Evolutionary conservation across 2,113 vertebrate species (phyloP), one percentile per base, ranked within the genome.

Genomic region (Bostrychus sinensis): DNA sequence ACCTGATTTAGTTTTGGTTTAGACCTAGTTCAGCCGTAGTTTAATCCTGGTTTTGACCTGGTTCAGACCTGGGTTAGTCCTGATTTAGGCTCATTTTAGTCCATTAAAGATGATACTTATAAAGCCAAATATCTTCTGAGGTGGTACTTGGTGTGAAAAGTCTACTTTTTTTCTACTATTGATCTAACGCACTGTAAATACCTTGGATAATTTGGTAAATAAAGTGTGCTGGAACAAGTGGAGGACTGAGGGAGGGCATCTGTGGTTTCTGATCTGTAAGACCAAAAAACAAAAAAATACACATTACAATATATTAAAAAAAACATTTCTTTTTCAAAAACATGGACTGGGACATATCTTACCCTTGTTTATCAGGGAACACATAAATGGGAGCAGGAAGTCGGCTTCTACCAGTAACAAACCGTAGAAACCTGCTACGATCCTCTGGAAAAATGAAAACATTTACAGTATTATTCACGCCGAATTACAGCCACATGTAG

Each of bases 371-470:
- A 85, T 98, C 96, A 10, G 97, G 95, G 50, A 94, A 98, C 78
- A 99, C 93, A 65, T 95, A 99, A 83, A 99, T 98, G 0, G 95
- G 95, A 0, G 96, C 96, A 7, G 97, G 97, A 76, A 99, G 96
- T 45, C 97, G 96, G 88, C 96, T 99, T 70, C 97, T 94, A 55
- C 97, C 97, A 0, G 96, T 98, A 67, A 99, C 96, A 88, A 99
- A 99, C 80, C 97, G 94, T 70, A 99, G 90, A 89, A 99, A 98
- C 58, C 97, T 93, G 86, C 97, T 98, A 32, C 97, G 96, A 85
- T 99, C 97, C 96, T 98, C 96, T 99, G 86, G 57, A 76, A 80
- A 51, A 7, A 55, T 46, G 46, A 51, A 77, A 10, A 59, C 7
- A 9, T 9, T 42, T 37, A 43, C 19, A 55, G 32, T 22, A 30